These are phyloP conservation scores for Volucella bombylans DNA, from an alignment of 2,888 invertebrate genomes.

Conservation along the genomic window DNA sequence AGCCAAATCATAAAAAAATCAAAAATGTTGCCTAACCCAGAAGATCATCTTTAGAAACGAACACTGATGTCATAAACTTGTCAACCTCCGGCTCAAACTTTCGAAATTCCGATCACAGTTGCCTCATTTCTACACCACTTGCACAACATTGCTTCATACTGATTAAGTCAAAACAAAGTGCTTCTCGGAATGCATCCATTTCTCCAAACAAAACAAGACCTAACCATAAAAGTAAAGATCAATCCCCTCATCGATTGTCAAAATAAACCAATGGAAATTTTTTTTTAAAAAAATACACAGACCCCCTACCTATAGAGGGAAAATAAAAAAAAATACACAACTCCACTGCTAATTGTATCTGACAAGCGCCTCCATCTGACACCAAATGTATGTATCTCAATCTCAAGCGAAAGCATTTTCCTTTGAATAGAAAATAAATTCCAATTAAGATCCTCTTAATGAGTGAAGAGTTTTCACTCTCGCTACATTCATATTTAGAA, in stretches of 20 bases:
- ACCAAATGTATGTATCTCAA: not conserved
- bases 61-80: no score
- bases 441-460: conserved; percentile 53
- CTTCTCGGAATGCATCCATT: no score
- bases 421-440: conserved; percentile 22
- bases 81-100: no score
- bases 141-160: no score
- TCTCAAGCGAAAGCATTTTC: conserved; percentile 8
- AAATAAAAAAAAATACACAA: conserved; percentile 27
- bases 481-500: conserved; percentile 39
- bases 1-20: no score
- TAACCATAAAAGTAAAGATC: conserved; percentile 17
- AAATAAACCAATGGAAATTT: conserved; percentile 41
- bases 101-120: no score
- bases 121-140: no score
- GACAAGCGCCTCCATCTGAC: conserved; percentile 65
- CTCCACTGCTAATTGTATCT: conserved; percentile 67
- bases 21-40: no score
- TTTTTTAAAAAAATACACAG: conserved; percentile 29
- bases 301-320: conserved; percentile 53
- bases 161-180: no score
- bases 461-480: conserved; percentile 59
- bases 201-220: no score
- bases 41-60: no score
- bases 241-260: conserved; percentile 54